These are phyloP conservation scores for Apteryx owenii DNA, from an alignment of 2,113 vertebrate species.

Conservation along the genomic window DNA sequence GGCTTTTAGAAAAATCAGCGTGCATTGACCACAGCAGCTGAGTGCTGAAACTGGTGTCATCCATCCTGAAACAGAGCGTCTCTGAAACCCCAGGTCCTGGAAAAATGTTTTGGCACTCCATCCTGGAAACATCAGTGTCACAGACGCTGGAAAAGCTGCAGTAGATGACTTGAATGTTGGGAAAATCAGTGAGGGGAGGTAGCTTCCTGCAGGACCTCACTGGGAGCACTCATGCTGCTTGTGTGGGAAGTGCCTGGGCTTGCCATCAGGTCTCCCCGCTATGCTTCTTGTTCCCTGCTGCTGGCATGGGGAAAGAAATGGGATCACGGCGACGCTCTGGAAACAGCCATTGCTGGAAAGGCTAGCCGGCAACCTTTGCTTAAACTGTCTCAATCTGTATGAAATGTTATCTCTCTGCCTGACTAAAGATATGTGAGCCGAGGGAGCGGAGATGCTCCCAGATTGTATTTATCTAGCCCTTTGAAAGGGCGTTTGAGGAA, in stretches of 20 bases:
- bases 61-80: background rate
- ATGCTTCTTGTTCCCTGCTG: background rate
- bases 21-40: background rate
- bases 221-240: background rate
- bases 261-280: fast-evolving
- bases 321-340: fast-evolving
- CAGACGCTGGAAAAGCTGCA: background rate
- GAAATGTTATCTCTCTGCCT: conserved; percentile 74
- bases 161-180: background rate
- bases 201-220: fast-evolving
- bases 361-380: conserved; percentile 65
- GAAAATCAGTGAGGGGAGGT: background rate
- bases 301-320: background rate
- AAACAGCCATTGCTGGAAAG: conserved; percentile 44
- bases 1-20: too few species aligned
- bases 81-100: background rate
- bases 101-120: fast-evolving
- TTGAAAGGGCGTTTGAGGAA: conserved; percentile 77
- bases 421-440: conserved; percentile 61
- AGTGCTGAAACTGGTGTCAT: background rate
- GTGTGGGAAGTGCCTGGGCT: background rate
- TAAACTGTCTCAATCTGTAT: conserved; percentile 67
- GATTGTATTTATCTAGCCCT: conserved; percentile 75
- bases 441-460: conserved; percentile 69
- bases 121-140: background rate